Base-by-base conservation (phyloP, 2,888 invertebrate species). In the Spodoptera littoralis region DNA sequence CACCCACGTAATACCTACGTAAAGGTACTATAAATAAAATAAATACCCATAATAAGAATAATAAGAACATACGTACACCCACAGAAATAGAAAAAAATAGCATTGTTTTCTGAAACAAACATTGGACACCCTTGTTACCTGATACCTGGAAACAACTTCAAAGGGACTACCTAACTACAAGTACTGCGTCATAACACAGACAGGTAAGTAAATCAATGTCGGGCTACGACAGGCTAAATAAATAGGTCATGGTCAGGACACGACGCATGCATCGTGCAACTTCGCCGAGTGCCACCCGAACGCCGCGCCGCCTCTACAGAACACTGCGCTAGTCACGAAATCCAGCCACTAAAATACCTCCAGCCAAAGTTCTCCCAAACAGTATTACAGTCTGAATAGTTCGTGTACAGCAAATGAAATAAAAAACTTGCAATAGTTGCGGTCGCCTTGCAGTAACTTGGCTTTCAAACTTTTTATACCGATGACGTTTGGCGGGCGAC, bases 401-500 rank as follows among this genome's bases (percentile, higher is more conserved):
- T 74, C 41, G 24, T 51, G 48, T 48, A 57, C 11, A 36, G 46
- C 45, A 64, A 70, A 68, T 41, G 6, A 42, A 65, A 55, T 55
- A 70, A 70, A 73, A 65, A 69, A 62, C 57, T 55, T 55, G 54
- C 66, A 63, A 72, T 61, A 65, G 60, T 73, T 68, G 62, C 65
- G 60, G 65, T 63, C 55, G 54, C 64, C 52, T 73, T 61, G 65
- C 73, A 63, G 63, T 69, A 77, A 73, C 54, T 64, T 70, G 57
- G 52, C 62, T 64, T 75, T 45, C 48, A 79, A 84, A 80, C 75
- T 70, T 79, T 84, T 83, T 81, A 70, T 76, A 71, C 63, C 65
- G 70, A 75, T 82, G 83, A 82, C 81, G 79, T 83, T 74, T 78
- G 65, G 74, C 72, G 76, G 70, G 73, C 51, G 58, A 70, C 24